Conservation (phyloP, 2,888 invertebrate genomes). For the Ichneumon xanthorius region DNA sequence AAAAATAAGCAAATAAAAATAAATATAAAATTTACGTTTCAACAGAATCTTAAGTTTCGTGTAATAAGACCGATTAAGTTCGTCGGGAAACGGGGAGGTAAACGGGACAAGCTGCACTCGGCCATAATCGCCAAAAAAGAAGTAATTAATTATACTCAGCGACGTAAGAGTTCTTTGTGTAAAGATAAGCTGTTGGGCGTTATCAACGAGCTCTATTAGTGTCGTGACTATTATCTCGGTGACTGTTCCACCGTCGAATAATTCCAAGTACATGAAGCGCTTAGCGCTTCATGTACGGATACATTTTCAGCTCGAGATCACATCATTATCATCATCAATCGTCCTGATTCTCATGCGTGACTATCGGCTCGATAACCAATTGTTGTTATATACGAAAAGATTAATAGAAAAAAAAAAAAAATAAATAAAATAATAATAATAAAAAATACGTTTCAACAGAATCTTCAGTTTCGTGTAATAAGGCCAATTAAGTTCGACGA, state of each 20-base stretch:
- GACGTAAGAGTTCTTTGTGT: background rate
- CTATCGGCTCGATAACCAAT: too few relatives aligned
- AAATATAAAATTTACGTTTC: background rate
- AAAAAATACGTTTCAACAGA: background rate
- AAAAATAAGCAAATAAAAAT: too few relatives aligned
- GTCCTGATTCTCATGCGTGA: background rate
- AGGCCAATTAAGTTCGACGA: background rate
- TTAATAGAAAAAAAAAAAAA: too few relatives aligned
- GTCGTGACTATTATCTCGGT: conserved; percentile 9
- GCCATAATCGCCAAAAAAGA: background rate
- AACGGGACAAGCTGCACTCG: background rate
- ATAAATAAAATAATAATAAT: too few relatives aligned
- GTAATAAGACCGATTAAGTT: background rate
- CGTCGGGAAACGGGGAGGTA: background rate
- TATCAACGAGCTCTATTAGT: conserved; percentile 17
- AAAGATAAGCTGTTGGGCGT: conserved; percentile 18
- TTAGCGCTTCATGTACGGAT: background rate
- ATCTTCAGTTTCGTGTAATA: background rate
- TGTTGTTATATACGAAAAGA: too few relatives aligned
- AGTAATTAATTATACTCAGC: background rate
- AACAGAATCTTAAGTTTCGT: background rate
- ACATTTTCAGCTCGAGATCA: background rate
- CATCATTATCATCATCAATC: background rate
- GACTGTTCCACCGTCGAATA: conserved; percentile 2
- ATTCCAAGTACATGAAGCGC: background rate